These are phyloP conservation scores for Triplophysa tibetana DNA, from an alignment of 2,113 vertebrate species.

Conservation along the genomic window DNA sequence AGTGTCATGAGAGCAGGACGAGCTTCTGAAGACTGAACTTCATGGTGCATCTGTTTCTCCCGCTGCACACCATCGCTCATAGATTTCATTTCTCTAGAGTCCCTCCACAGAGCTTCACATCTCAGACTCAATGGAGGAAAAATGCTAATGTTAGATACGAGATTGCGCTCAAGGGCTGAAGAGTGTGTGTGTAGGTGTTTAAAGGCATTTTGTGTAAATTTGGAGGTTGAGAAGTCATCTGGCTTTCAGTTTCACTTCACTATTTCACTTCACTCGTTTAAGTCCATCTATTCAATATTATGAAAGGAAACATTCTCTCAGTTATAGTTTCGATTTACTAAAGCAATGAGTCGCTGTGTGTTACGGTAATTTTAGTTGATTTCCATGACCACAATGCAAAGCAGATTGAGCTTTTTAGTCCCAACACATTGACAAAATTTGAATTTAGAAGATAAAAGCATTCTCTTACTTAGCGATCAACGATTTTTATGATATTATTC, in stretches of 20 bases:
- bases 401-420: too few species aligned
- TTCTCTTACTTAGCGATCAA: too few species aligned
- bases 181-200: slow-evolving; percentile 30
- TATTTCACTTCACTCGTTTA: background rate
- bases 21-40: slow-evolving; percentile 46
- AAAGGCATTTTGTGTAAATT: slow-evolving; percentile 14
- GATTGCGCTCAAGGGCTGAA: slow-evolving; percentile 38
- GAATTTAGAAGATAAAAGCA: too few species aligned
- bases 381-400: too few species aligned
- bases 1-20: slow-evolving; percentile 30
- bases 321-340: too few species aligned
- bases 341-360: too few species aligned
- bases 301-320: too few species aligned
- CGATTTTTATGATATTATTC: too few species aligned
- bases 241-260: background rate
- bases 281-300: too few species aligned
- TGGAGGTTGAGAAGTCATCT: slow-evolving; percentile 20
- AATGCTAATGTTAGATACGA: slow-evolving; percentile 50
- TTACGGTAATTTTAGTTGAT: too few species aligned
- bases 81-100: slow-evolving; percentile 41
- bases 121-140: slow-evolving; percentile 53
- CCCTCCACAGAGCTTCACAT: slow-evolving; percentile 47
- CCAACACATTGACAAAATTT: too few species aligned
- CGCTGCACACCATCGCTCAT: slow-evolving; percentile 54
- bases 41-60: slow-evolving; percentile 51